Evolutionary conservation across 2,888 invertebrate genomes (phyloP).

Genomic region (Pomacea canaliculata): DNA sequence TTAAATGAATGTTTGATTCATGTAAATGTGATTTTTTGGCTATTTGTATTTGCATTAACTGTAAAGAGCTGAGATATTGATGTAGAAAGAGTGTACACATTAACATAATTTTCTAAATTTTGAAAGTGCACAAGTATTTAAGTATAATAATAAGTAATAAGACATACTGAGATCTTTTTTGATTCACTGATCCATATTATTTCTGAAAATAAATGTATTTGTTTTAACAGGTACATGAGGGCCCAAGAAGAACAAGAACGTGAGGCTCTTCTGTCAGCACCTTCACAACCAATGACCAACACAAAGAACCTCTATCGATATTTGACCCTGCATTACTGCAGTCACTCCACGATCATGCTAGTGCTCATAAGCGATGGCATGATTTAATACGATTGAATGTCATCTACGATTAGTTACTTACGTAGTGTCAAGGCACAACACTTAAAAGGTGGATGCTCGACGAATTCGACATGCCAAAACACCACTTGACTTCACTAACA

Average conservation of each 20-base stretch:
- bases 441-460: slow-evolving; percentile 83
- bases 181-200: too few species aligned
- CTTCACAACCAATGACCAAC: slow-evolving; percentile 77
- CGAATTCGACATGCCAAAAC: slow-evolving; percentile 89
- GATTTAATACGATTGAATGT: slow-evolving; percentile 85
- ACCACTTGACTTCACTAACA: slow-evolving; percentile 92
- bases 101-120: too few species aligned
- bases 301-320: slow-evolving; percentile 83
- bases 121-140: too few species aligned
- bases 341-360: slow-evolving; percentile 80
- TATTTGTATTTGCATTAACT: too few species aligned
- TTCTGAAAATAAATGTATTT: too few species aligned
- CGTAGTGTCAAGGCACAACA: slow-evolving; percentile 84
- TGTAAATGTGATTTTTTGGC: too few species aligned
- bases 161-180: too few species aligned
- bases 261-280: slow-evolving; percentile 84
- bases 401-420: slow-evolving; percentile 83
- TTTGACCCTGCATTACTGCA: slow-evolving; percentile 90
- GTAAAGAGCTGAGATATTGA: too few species aligned
- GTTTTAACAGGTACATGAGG: slow-evolving; percentile 71
- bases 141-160: too few species aligned
- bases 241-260: slow-evolving; percentile 84
- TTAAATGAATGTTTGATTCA: too few species aligned
- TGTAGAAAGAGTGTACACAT: too few species aligned
- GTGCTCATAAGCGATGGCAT: slow-evolving; percentile 87